Base-by-base conservation (phyloP, 2,888 invertebrate species). In the Agriotes lineatus region DNA sequence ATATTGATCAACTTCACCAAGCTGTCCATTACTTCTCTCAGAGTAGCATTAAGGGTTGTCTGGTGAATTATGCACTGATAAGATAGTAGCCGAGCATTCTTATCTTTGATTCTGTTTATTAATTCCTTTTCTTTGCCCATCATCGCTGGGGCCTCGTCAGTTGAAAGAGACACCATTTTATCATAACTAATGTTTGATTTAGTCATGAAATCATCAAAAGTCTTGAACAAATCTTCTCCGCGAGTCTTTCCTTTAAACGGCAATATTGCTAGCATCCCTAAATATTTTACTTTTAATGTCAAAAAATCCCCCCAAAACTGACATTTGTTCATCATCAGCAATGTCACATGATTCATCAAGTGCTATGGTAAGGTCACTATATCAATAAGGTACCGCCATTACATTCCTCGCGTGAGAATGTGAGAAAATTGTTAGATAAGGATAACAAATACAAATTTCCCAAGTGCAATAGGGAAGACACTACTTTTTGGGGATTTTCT, bases 241-340 rank as follows among this genome's bases (percentile, higher is more conserved):
- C 56, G 25, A 25, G 25, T 25, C 25, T 25, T 25, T 3, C 25
- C 25, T 25, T 25, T 25, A 25, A 25, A 71, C 57, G 64, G 54
- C 75, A 74, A n/a, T n/a, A n/a, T n/a, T n/a, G n/a, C n/a, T n/a
- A n/a, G n/a, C 33, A n/a, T 25, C 66, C 64, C 69, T 74, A 39
- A 76, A 74, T 18, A 65, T 44, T 70, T 64, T 62, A 74, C 63
- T 65, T 42, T 72, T 73, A 72, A 70, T 63, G 54, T 76, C 72
- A 62, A 74, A 60, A 73, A 75, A 75, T 65, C 73, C 50, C 62
- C 72, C 71, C 33, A 74, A 75, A 74, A 72, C 63, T 67, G 75
- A 76, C 74, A 78, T 74, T 74, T 77, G 75, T 74, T 77, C 75
- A 71, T 72, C 72, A n/a, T 76, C 76, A 76, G 72, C 69, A 70